Evolutionary conservation across 2,797 vertebrate species (phyloP).

Genomic region (Oceanodroma leucorhoa): DNA sequence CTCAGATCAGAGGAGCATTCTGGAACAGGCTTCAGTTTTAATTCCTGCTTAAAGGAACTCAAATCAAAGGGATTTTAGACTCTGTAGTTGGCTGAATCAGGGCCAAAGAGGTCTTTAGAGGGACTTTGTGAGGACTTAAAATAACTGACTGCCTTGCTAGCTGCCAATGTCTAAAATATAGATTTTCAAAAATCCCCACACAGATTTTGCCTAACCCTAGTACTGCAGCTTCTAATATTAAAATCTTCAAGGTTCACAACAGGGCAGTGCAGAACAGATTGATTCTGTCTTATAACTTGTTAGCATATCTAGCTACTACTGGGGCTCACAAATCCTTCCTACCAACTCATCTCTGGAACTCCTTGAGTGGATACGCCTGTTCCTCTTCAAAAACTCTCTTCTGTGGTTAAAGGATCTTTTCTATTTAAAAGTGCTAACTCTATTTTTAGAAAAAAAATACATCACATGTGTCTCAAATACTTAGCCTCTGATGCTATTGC

Average conservation of each 20-base stretch:
- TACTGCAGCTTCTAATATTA: neutral
- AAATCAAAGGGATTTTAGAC: neutral
- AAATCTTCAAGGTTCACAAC: neutral
- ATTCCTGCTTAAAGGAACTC: neutral
- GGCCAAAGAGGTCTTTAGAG: neutral
- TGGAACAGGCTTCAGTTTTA: neutral
- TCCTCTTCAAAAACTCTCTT: neutral
- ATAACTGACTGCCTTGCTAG: neutral
- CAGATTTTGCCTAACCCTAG: neutral
- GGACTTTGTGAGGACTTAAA: neutral
- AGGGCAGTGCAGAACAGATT: neutral
- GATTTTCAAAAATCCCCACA: neutral
- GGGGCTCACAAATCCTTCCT: neutral
- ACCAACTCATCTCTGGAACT: neutral
- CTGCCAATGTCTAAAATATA: neutral
- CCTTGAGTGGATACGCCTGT: neutral
- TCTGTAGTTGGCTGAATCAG: neutral
- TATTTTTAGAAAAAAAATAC: neutral
- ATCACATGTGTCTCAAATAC: neutral
- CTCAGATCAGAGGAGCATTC: neutral
- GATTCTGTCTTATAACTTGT: neutral
- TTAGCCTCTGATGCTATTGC: neutral
- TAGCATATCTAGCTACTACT: neutral
- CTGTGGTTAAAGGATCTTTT: neutral
- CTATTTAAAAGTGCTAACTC: neutral